Evolutionary conservation across 35 echinoderm and acorn worm species (phyloP).

Genomic region (Eucidaris tribuloides): DNA sequence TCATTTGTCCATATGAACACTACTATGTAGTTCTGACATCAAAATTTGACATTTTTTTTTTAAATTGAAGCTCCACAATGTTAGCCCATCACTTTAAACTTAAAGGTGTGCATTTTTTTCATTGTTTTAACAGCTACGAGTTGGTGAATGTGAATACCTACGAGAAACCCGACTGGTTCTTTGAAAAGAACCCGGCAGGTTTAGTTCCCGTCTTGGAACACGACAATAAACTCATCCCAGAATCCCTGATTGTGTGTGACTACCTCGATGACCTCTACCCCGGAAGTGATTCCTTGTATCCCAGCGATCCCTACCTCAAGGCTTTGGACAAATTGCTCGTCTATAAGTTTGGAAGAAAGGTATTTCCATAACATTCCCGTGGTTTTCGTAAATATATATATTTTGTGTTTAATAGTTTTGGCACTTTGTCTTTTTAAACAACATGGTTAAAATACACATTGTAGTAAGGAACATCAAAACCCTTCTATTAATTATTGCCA

Average conservation of each 20-base stretch:
- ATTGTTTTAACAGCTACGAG: slow-evolving; percentile 37
- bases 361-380: background rate
- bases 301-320: slow-evolving; percentile 57
- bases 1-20: no score
- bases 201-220: slow-evolving; percentile 64
- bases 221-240: slow-evolving; percentile 61
- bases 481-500: no score
- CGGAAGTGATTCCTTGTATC: slow-evolving; percentile 32
- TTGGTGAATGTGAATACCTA: slow-evolving; percentile 62
- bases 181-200: slow-evolving; percentile 64
- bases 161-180: slow-evolving; percentile 72
- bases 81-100: no score
- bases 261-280: slow-evolving; percentile 72
- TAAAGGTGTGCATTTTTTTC: no score
- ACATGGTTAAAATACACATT: no score
- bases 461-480: no score
- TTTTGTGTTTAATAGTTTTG: no score
- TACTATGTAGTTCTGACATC: no score
- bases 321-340: slow-evolving; percentile 50
- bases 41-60: no score
- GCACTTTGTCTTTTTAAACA: no score
- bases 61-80: no score
- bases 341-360: slow-evolving; percentile 39
- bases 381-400: no score
- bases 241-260: slow-evolving; percentile 45